Evolutionary conservation across 2,113 vertebrate species (phyloP), one percentile per base, ranked within the genome.

Genomic region (Zonotrichia leucophrys): DNA sequence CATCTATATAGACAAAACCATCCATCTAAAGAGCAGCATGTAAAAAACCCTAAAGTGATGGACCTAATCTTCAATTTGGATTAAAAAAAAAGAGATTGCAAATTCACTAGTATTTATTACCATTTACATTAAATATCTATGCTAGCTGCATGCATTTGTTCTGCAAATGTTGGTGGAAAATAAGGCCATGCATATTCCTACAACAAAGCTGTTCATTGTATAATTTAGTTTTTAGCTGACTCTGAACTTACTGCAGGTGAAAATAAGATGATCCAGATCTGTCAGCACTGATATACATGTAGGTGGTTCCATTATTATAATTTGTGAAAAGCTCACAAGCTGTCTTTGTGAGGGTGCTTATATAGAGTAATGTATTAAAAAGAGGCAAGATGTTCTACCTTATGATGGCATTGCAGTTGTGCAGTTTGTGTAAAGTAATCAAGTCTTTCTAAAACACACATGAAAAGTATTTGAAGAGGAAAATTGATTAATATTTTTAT

Each of bases 191-290:
- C 89, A 96, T 96, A 97, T 92, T 96, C 96, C 97, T 97, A 92
- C 74, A 97, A 91, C 95, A 97, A 96, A 98, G 96, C 92, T 97
- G 96, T 96, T 98, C 95, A 95, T 97, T 97, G 95, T 90, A 94
- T 97, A 97, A 97, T 97, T 98, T 98, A 94, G 95, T 97, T 97
- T 97, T 97, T 97, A 97, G 95, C 94, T 97, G 97, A 96, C 91
- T 96, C 94, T 94, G 96, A 98, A 96, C 86, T 96, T 96, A 94
- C 89, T 95, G 97, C 96, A 98, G 95, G 97, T 98, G 98, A 98
- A 98, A 98, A 98, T 98, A 97, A 97, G 95, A 98, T 96, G 96
- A 97, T 97, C 93, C 93, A 97, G 92, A 96, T 96, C 96, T 98
- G 97, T 97, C 95, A 96, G 94, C 96, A 97, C 94, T 97, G 96